Evolutionary conservation across 2,113 vertebrate species (phyloP).

Genomic region (Serilophus lunatus): DNA sequence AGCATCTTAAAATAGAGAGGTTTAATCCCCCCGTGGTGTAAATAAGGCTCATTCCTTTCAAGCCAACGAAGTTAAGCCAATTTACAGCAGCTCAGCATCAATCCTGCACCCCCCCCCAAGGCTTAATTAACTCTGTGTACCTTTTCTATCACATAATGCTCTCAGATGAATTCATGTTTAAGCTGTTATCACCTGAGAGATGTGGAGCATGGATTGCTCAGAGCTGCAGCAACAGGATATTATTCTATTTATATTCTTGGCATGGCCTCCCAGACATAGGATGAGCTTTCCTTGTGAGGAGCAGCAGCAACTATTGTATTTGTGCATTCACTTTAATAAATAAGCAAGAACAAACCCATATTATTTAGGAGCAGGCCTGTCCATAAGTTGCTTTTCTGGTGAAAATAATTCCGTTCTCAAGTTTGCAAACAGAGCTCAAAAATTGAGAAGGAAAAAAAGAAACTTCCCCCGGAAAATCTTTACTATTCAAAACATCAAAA

Average conservation of each 20-base stretch:
- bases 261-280: not conserved
- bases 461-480: not conserved
- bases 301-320: not conserved
- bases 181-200: constrained; percentile 16
- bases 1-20: not conserved
- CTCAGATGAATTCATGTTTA: not conserved
- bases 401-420: not conserved
- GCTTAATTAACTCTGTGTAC: constrained; percentile 25
- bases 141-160: not conserved
- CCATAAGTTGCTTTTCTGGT: too few species aligned
- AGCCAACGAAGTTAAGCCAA: not conserved
- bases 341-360: not conserved
- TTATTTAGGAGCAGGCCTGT: not conserved
- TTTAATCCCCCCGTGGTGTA: not conserved
- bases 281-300: not conserved
- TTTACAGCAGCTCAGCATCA: not conserved
- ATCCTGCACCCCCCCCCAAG: not conserved
- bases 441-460: not conserved
- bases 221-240: not conserved
- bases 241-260: not conserved
- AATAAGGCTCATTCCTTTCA: not conserved
- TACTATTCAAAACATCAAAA: not conserved
- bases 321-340: not conserved
- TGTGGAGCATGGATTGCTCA: not conserved
- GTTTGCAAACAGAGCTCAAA: not conserved